phyloP scores from a whole-genome alignment of 2,888 invertebrate genomes.

The Thalpophila matura region DNA sequence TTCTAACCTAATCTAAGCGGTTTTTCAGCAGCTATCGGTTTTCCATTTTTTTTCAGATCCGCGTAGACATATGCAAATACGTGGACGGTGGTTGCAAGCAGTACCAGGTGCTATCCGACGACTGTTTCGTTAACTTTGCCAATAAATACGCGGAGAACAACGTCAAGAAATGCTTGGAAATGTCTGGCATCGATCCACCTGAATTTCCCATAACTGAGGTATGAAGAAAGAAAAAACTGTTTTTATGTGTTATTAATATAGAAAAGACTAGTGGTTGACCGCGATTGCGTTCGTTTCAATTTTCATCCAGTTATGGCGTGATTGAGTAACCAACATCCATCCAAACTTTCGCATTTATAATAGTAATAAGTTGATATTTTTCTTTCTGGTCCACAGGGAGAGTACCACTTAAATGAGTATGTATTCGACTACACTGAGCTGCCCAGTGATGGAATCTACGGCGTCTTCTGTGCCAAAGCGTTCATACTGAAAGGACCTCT shows the following conservation, averaged over 20 bases:
- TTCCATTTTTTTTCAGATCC: slow-evolving; percentile 46
- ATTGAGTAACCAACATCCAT: no score
- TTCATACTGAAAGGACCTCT: slow-evolving; percentile 6
- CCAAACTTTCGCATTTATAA: no score
- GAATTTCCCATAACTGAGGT: slow-evolving; percentile 54
- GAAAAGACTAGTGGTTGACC: no score
- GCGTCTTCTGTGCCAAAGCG: slow-evolving; percentile 19
- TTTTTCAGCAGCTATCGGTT: no score
- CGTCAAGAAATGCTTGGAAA: slow-evolving; percentile 23
- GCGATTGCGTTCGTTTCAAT: no score
- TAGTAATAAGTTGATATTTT: no score
- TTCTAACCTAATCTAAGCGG: no score
- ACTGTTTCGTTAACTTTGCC: slow-evolving; percentile 33
- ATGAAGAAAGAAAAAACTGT: no score
- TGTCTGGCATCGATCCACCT: slow-evolving; percentile 50
- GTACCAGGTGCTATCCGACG: slow-evolving; percentile 56
- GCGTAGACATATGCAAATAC: slow-evolving; percentile 53
- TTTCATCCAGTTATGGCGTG: no score
- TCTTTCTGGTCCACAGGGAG: slow-evolving; percentile 28
- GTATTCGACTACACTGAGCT: slow-evolving; percentile 48
- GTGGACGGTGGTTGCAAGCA: slow-evolving; percentile 64
- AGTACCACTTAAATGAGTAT: slow-evolving; percentile 14
- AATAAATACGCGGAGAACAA: slow-evolving; percentile 53
- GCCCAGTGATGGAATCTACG: slow-evolving; percentile 31
- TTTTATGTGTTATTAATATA: no score